These are phyloP conservation scores for Notolepis coatsorum DNA, from an alignment of 2,797 vertebrate genomes.

Conservation along the genomic window DNA sequence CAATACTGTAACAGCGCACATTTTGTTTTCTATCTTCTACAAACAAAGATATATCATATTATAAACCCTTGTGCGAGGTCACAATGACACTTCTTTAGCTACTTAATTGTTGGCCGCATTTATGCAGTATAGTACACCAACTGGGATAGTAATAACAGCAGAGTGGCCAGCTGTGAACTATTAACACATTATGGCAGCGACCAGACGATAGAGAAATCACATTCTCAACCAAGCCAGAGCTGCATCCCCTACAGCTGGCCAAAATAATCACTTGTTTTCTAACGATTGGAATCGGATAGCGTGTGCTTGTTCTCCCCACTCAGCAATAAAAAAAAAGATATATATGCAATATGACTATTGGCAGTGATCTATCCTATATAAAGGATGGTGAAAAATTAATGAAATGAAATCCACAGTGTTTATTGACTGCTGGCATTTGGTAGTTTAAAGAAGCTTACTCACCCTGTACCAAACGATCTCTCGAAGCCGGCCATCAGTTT, in stretches of 20 bases:
- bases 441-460: slow-evolving; percentile 67
- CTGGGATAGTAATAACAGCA: slow-evolving; percentile 69
- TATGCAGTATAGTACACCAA: slow-evolving; percentile 52
- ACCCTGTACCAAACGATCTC: slow-evolving; percentile 99
- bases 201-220: slow-evolving; percentile 70
- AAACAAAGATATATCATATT: slow-evolving; percentile 25
- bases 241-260: slow-evolving; percentile 58
- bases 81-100: slow-evolving; percentile 24
- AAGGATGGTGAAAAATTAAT: slow-evolving; percentile 11
- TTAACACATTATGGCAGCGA: slow-evolving; percentile 70
- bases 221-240: slow-evolving; percentile 51
- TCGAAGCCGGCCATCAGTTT: slow-evolving; percentile 95
- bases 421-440: slow-evolving; percentile 2
- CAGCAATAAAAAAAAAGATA: slow-evolving; percentile 27
- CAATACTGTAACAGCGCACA: too few species aligned
- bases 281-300: slow-evolving; percentile 40
- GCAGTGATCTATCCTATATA: slow-evolving; percentile 12
- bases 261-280: slow-evolving; percentile 43
- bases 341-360: slow-evolving; percentile 14
- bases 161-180: slow-evolving; percentile 79
- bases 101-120: slow-evolving; percentile 65
- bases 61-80: slow-evolving; percentile 21
- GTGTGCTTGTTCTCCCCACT: slow-evolving; percentile 16
- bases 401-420: slow-evolving; percentile 10
- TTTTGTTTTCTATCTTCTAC: slow-evolving; percentile 24